Conservation (phyloP, 2,797 vertebrate species). For the Lemur catta region DNA sequence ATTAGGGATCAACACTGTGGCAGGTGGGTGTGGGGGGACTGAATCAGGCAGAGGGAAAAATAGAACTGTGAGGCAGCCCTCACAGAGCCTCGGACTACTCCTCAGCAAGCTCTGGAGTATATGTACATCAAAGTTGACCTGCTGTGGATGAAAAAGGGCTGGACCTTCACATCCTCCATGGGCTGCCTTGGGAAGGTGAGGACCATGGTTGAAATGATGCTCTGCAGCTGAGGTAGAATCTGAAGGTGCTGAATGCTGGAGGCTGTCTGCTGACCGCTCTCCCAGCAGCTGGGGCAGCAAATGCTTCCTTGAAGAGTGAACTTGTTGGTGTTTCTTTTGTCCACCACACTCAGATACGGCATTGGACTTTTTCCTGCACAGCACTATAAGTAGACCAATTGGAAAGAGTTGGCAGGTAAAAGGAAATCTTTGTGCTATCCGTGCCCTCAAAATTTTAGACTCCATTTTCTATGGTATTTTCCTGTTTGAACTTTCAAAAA, state of each 20-base stretch:
- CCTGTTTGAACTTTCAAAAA: constrained; percentile 18
- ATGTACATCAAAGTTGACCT: rapidly evolving
- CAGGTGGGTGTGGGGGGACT: not conserved
- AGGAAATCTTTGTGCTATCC: not conserved
- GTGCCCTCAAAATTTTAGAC: not conserved
- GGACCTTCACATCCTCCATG: not conserved
- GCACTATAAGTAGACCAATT: not conserved
- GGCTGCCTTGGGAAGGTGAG: not conserved
- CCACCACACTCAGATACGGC: not conserved
- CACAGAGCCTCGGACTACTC: not conserved
- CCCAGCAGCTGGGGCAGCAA: not conserved
- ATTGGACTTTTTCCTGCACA: not conserved
- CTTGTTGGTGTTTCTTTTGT: rapidly evolving
- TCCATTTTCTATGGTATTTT: not conserved
- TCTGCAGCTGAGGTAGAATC: not conserved
- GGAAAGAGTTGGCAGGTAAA: not conserved
- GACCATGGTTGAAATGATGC: not conserved
- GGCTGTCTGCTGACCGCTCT: not conserved
- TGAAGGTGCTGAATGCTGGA: not conserved
- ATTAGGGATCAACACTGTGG: not conserved
- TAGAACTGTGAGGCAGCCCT: not conserved
- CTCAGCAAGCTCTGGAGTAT: not conserved
- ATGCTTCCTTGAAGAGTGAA: not conserved
- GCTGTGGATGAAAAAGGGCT: not conserved
- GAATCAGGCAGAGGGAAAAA: not conserved